These are phyloP conservation scores for Pardalotus punctatus DNA, from an alignment of 2,113 vertebrate species.

Conservation along the genomic window DNA sequence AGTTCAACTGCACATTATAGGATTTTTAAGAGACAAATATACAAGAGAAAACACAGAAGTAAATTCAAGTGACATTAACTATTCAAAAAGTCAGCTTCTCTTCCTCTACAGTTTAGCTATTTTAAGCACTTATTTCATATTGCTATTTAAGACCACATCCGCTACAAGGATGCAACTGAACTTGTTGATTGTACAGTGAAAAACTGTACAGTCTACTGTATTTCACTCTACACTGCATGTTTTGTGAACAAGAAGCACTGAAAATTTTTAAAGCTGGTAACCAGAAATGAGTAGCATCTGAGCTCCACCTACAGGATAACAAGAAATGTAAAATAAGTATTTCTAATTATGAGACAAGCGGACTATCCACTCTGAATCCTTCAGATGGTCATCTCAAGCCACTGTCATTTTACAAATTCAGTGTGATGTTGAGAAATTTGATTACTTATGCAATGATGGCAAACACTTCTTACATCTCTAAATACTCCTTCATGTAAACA, in stretches of 20 bases:
- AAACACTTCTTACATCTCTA: not conserved
- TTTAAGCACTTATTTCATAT: not conserved
- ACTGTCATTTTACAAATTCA: not conserved
- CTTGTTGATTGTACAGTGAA: not conserved
- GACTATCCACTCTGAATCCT: not conserved
- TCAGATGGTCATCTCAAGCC: not conserved
- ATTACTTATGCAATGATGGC: not conserved
- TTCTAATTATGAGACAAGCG: not conserved
- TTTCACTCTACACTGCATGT: not conserved
- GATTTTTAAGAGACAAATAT: not conserved
- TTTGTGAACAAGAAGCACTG: not conserved
- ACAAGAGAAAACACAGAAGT: not conserved
- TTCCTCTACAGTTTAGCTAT: not conserved
- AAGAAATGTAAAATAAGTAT: not conserved
- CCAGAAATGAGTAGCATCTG: not conserved
- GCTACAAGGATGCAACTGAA: not conserved
- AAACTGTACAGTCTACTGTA: not conserved
- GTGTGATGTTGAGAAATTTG: not conserved
- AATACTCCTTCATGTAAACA: not conserved
- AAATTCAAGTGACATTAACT: not conserved
- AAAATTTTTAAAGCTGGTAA: not conserved
- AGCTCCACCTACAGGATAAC: constrained; percentile 75
- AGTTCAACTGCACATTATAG: not conserved
- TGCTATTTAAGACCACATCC: not conserved
- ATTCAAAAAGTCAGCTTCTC: not conserved